Percentiles rank a stretch among this genome's conserved stretches.
These are phyloP conservation scores for Euborellia annulipes DNA, from an alignment of 1,140 invertebrate species.

Conservation along the genomic window DNA sequence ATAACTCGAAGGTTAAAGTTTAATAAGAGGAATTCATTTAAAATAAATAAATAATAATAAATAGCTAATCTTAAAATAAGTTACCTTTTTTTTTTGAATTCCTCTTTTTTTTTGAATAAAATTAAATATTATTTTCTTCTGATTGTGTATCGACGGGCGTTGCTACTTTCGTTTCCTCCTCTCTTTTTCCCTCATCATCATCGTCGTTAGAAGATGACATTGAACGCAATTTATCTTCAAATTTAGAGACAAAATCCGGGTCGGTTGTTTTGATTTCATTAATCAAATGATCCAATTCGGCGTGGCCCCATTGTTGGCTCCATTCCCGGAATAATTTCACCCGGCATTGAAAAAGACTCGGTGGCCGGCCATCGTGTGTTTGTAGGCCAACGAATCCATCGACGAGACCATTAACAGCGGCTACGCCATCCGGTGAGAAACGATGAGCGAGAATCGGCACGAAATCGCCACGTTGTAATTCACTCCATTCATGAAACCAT, in stretches of 20 bases:
- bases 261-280: conserved; percentile 51
- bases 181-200: too few relatives aligned
- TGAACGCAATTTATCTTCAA: conserved; percentile 37
- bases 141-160: too few relatives aligned
- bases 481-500: conserved; percentile 82
- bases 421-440: conserved; percentile 37
- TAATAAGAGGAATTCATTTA: too few relatives aligned
- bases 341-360: conserved; percentile 74
- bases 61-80: too few relatives aligned
- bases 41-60: too few relatives aligned
- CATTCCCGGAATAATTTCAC: conserved; percentile 78
- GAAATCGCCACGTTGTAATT: conserved; percentile 71
- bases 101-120: too few relatives aligned
- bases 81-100: too few relatives aligned
- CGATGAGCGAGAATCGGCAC: conserved; percentile 56
- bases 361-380: conserved; percentile 37
- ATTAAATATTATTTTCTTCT: too few relatives aligned
- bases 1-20: too few relatives aligned
- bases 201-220: too few relatives aligned
- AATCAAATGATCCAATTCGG: conserved; percentile 53
- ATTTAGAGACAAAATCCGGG: conserved; percentile 48
- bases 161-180: too few relatives aligned
- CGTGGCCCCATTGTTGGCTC: conserved; percentile 62
- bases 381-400: conserved; percentile 36
- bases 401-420: conserved; percentile 58